Conservation (phyloP, 2,113 vertebrate species). For the Phylloscopus trochilus region DNA sequence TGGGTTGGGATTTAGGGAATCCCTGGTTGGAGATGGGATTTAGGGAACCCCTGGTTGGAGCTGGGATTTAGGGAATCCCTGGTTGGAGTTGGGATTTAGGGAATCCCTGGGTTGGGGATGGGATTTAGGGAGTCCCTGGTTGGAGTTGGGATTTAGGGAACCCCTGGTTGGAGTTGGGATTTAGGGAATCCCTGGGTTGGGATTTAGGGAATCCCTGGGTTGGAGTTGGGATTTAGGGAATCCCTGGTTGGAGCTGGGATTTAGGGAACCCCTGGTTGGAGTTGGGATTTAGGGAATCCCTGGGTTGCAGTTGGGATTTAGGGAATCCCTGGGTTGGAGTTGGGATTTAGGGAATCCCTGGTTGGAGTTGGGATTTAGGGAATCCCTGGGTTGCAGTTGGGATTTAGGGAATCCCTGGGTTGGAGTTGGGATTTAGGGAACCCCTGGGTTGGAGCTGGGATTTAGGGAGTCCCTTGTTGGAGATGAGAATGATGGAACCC, state of each 20-base stretch:
- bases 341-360: not conserved
- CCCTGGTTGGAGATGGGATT: not conserved
- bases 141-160: not conserved
- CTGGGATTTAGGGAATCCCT: constrained; percentile 1
- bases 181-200: constrained; percentile 4
- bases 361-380: not conserved
- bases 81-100: too few species aligned
- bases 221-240: not conserved
- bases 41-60: too few species aligned
- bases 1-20: not conserved
- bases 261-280: too few species aligned
- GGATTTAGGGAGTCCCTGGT: too few species aligned
- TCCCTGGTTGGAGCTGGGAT: not conserved
- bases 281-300: not conserved
- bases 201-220: too few species aligned
- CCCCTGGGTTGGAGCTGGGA: not conserved
- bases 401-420: not conserved
- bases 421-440: not conserved
- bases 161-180: not conserved
- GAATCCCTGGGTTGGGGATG: not conserved
- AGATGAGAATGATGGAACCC: not conserved
- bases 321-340: not conserved
- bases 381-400: not conserved
- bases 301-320: too few species aligned
- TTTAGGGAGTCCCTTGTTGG: too few species aligned